Evolutionary conservation across 2,888 invertebrate species (phyloP).

Genomic region (Thereva nobilitata): DNA sequence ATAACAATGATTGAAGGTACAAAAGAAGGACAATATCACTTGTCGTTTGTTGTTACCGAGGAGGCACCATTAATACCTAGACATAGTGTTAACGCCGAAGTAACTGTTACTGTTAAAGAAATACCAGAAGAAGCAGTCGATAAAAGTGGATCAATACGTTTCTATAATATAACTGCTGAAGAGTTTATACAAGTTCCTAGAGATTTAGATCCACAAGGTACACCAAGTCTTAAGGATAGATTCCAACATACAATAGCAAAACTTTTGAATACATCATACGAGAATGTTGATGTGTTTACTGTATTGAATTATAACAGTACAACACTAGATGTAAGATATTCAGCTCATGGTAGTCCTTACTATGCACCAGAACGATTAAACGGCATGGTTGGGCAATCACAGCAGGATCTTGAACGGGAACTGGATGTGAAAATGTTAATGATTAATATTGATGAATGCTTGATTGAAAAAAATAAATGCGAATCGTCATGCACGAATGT

Average conservation of each 20-base stretch:
- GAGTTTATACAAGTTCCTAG: constrained; percentile 72
- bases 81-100: constrained; percentile 79
- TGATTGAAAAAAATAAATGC: constrained; percentile 74
- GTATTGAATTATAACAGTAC: constrained; percentile 70
- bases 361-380: constrained; percentile 87
- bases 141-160: constrained; percentile 89
- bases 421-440: constrained; percentile 77
- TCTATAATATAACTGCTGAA: constrained; percentile 79
- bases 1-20: constrained; percentile 83
- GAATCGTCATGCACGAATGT: constrained; percentile 79
- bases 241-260: constrained; percentile 65
- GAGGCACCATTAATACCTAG: constrained; percentile 62
- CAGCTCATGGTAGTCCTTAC: constrained; percentile 93
- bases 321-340: constrained; percentile 83
- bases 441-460: constrained; percentile 90
- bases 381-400: constrained; percentile 75
- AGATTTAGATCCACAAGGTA: constrained; percentile 48
- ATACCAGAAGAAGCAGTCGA: constrained; percentile 90
- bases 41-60: constrained; percentile 78
- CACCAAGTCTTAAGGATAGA: constrained; percentile 54
- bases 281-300: constrained; percentile 93
- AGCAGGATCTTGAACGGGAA: constrained; percentile 71
- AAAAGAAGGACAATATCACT: constrained; percentile 72
- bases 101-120: constrained; percentile 83
- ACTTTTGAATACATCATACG: constrained; percentile 75